phyloP scores from a whole-genome alignment of 1,140 invertebrate species.

The Aethina tumida region DNA sequence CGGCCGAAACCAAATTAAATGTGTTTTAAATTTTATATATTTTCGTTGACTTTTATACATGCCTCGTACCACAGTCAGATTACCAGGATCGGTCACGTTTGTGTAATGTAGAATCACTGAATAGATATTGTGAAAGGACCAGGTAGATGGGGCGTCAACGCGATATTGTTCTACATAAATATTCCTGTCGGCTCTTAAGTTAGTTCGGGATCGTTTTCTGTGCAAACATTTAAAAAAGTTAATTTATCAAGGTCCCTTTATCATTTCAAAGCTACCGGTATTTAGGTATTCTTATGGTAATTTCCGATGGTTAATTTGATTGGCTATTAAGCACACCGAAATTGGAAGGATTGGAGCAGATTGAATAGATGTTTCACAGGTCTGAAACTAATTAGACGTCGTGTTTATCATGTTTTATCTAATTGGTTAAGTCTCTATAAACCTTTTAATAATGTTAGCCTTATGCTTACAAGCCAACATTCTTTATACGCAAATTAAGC shows the following conservation, averaged over 20 bases:
- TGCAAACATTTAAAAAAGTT: constrained; percentile 20
- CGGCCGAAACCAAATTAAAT: background rate
- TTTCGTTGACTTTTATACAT: background rate
- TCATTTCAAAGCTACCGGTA: constrained; percentile 10
- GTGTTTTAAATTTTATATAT: constrained; percentile 3
- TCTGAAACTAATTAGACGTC: too few species aligned
- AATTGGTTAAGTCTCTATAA: too few species aligned
- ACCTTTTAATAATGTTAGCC: too few species aligned
- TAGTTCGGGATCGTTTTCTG: constrained; percentile 18
- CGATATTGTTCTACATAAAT: constrained; percentile 19
- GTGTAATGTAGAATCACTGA: background rate
- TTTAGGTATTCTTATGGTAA: too few species aligned
- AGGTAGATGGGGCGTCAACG: constrained; percentile 18
- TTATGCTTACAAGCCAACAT: too few species aligned
- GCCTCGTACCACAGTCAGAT: background rate
- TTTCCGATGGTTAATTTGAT: too few species aligned
- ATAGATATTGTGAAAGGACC: constrained; percentile 7
- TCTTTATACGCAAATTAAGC: too few species aligned
- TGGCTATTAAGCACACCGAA: too few species aligned
- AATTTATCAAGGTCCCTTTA: constrained; percentile 14
- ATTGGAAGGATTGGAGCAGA: too few species aligned
- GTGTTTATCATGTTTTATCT: too few species aligned
- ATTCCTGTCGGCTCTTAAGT: constrained; percentile 12
- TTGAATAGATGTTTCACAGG: too few species aligned
- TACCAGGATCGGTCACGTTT: background rate